A percentile compares a stretch with the other conserved stretches of the same genome.
Evolutionary conservation across 2,888 invertebrate genomes (phyloP).

Genomic region (Apotomis turbidana): DNA sequence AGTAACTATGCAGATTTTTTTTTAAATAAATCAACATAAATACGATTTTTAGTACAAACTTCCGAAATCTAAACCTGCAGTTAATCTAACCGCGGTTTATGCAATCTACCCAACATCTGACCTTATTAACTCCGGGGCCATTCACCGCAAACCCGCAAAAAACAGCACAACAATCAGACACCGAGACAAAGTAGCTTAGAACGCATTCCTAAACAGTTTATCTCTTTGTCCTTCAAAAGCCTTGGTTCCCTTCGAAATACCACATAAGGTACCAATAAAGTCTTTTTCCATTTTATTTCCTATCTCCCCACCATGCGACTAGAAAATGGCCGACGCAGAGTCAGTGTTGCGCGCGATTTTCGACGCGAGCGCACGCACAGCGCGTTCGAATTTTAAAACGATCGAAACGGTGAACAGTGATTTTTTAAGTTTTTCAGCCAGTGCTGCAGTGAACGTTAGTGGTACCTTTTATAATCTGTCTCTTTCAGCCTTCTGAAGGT

Average conservation of each 20-base stretch:
- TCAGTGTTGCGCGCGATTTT: conserved; percentile 72
- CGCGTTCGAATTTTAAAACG: conserved; percentile 49
- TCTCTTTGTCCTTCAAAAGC: conserved; percentile 2
- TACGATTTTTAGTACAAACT: not conserved
- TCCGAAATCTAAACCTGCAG: not conserved
- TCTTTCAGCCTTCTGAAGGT: conserved; percentile 25
- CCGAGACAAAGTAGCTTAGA: not conserved
- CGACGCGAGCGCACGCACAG: conserved; percentile 67
- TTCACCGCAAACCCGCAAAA: conserved; percentile 19
- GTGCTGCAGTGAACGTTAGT: conserved; percentile 55
- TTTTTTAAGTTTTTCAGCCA: conserved; percentile 38
- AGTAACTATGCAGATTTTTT: no score
- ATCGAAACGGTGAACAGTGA: conserved; percentile 39
- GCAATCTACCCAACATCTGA: conserved; percentile 27
- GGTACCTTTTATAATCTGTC: conserved; percentile 44
- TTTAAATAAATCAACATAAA: no score
- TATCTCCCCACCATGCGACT: conserved; percentile 69
- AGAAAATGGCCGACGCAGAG: conserved; percentile 72
- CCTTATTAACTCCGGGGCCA: conserved; percentile 17
- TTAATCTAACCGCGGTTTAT: conserved; percentile 9
- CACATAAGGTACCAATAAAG: conserved; percentile 43
- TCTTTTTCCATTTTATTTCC: conserved; percentile 72
- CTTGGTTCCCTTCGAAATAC: conserved; percentile 2
- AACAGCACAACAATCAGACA: conserved; percentile 2
- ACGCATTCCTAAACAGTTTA: conserved; percentile 7